A percentile compares a stretch with the other conserved stretches of the same genome.
Evolutionary conservation across 2,797 vertebrate species (phyloP).

Genomic region (Stomatorhinus walkeri): DNA sequence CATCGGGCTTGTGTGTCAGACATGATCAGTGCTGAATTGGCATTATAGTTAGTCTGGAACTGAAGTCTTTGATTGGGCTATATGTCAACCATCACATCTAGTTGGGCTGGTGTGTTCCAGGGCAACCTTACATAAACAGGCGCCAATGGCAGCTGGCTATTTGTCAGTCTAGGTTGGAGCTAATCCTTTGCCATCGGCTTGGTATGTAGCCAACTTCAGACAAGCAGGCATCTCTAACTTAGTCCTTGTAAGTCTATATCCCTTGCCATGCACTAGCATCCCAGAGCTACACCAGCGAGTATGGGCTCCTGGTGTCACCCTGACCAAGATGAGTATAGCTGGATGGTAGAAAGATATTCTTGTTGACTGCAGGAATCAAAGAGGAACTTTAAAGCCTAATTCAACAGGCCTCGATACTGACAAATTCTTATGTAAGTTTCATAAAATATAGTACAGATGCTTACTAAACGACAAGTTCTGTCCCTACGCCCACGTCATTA

Average conservation of each 20-base stretch:
- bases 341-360: neutral
- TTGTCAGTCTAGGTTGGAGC: neutral
- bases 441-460: neutral
- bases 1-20: neutral
- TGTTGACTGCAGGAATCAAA: neutral
- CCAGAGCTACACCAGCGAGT: neutral
- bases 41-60: neutral
- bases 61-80: neutral
- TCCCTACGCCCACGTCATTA: no score
- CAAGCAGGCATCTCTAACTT: neutral
- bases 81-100: neutral
- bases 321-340: neutral
- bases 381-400: neutral
- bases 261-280: neutral
- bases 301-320: neutral
- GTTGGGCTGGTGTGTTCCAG: neutral
- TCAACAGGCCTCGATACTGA: neutral
- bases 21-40: neutral
- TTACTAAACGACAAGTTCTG: no score
- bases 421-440: neutral
- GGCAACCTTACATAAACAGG: neutral
- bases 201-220: neutral
- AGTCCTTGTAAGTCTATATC: neutral
- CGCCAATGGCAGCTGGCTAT: neutral
- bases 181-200: neutral